These are phyloP conservation scores for Hydrochoerus hydrochaeris DNA, from an alignment of 2,113 vertebrate species.

Conservation along the genomic window DNA sequence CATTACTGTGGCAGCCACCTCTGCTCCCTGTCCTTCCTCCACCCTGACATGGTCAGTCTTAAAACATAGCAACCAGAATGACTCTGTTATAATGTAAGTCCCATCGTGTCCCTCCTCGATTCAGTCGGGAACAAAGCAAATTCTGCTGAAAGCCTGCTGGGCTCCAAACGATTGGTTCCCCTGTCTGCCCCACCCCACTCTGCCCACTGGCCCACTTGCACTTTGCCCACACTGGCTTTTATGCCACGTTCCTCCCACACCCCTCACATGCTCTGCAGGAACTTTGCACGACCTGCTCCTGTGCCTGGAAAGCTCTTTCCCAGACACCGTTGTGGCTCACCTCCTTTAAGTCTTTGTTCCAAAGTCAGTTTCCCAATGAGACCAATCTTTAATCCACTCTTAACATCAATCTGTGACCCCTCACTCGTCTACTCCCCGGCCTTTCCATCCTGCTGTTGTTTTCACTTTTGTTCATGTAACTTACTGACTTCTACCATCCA, in stretches of 20 bases:
- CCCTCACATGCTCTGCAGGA: background rate
- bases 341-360: background rate
- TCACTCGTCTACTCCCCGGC: background rate
- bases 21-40: background rate
- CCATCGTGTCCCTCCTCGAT: background rate
- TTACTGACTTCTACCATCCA: background rate
- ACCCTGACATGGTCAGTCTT: background rate
- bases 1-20: background rate
- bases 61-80: background rate
- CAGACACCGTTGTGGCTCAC: background rate
- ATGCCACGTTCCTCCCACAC: background rate
- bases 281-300: background rate
- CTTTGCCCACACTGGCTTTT: background rate
- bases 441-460: background rate
- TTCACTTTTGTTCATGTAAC: background rate
- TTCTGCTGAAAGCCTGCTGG: background rate
- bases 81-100: background rate
- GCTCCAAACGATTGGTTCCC: background rate
- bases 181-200: background rate
- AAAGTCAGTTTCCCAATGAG: background rate
- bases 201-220: background rate
- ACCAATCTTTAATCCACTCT: background rate
- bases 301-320: background rate
- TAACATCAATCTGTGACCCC: background rate
- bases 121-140: background rate